Evolutionary conservation across 1,140 invertebrate genomes (phyloP).

Genomic region (Vanessa tameamea): DNA sequence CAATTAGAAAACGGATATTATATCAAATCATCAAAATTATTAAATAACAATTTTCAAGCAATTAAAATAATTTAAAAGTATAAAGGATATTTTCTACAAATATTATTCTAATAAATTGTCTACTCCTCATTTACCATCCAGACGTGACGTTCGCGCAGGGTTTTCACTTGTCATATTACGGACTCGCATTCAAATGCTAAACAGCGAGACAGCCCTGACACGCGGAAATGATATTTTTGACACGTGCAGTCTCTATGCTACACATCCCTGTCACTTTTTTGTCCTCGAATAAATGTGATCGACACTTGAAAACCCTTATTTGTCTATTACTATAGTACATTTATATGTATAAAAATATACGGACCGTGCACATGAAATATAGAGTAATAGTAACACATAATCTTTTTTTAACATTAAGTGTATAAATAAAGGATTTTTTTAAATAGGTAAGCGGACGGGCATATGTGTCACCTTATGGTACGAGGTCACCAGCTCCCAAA

Average conservation of each 20-base stretch:
- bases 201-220: slow-evolving; percentile 55
- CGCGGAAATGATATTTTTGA: slow-evolving; percentile 63
- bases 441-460: too few species aligned
- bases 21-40: too few species aligned
- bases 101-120: slow-evolving; percentile 5
- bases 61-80: too few species aligned
- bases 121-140: background rate
- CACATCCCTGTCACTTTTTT: slow-evolving; percentile 26
- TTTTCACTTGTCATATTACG: slow-evolving; percentile 68
- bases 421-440: too few species aligned
- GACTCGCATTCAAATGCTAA: slow-evolving; percentile 59
- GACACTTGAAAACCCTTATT: slow-evolving; percentile 19
- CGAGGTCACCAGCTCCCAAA: too few species aligned
- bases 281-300: slow-evolving; percentile 13
- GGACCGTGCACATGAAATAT: too few species aligned
- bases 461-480: too few species aligned
- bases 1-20: too few species aligned
- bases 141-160: slow-evolving; percentile 29
- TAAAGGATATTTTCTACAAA: background rate
- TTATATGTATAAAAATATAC: background rate
- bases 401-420: too few species aligned
- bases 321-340: background rate
- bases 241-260: slow-evolving; percentile 39
- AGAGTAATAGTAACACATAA: too few species aligned
- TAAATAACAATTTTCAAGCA: too few species aligned